Conservation (phyloP, 2,797 vertebrate species). For the Melanotaenia nigrans region DNA sequence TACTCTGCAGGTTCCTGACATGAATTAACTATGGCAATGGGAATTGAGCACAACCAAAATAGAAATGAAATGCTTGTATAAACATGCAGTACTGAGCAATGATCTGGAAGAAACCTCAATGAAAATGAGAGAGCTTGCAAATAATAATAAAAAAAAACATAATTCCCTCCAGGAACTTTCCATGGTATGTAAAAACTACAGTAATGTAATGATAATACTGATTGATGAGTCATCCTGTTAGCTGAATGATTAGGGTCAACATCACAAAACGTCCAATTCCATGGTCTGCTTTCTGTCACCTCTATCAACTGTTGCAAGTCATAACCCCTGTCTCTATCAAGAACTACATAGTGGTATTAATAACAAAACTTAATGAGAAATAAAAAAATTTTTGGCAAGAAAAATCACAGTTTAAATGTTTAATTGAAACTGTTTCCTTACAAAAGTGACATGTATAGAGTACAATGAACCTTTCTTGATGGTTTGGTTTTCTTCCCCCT, state of each 20-base stretch:
- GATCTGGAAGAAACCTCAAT: slow-evolving; percentile 34
- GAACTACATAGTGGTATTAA: neutral
- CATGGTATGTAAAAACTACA: neutral
- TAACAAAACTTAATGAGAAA: neutral
- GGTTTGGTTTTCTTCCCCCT: neutral
- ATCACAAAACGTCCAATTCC: neutral
- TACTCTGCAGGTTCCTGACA: slow-evolving; percentile 33
- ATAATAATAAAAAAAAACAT: neutral
- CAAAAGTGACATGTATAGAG: neutral
- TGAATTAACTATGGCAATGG: slow-evolving; percentile 31
- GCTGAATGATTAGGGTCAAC: neutral
- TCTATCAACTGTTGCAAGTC: neutral
- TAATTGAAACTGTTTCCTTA: neutral
- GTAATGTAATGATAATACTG: neutral
- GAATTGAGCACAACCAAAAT: slow-evolving; percentile 50
- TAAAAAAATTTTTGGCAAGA: neutral
- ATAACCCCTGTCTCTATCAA: neutral
- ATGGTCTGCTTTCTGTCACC: neutral
- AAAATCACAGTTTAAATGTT: neutral
- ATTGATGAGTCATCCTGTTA: neutral
- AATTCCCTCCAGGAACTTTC: slow-evolving; percentile 11
- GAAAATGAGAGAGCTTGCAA: slow-evolving; percentile 40
- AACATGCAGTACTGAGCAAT: slow-evolving; percentile 58
- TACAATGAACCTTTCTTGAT: neutral
- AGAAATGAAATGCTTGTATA: slow-evolving; percentile 41